Evolutionary conservation across 2,888 invertebrate species (phyloP).

Genomic region (Mesorhabditis spiculigera): DNA sequence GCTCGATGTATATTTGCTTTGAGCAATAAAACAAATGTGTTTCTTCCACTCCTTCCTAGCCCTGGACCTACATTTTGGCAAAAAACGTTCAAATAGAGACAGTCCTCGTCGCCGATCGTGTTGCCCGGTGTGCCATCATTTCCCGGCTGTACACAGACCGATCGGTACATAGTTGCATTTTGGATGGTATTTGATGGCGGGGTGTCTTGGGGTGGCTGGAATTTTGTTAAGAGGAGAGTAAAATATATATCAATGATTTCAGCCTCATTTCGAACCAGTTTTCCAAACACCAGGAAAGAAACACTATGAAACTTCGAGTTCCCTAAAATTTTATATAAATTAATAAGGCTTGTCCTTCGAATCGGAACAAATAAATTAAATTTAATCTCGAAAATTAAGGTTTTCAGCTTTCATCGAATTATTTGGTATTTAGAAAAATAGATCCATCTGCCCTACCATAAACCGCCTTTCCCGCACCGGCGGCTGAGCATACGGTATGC

Average conservation of each 20-base stretch:
- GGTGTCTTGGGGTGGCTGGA: constrained; percentile 24
- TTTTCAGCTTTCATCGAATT: constrained; percentile 8
- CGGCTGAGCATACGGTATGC: constrained; percentile 43
- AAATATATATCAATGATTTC: too few species aligned
- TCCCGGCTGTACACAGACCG: constrained; percentile 36
- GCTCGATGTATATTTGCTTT: too few species aligned
- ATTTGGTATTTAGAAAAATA: background rate
- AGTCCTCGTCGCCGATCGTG: constrained; percentile 34
- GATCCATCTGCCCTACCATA: constrained; percentile 16
- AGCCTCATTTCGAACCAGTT: too few species aligned
- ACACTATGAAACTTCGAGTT: too few species aligned
- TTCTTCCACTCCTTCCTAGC: background rate
- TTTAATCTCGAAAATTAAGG: background rate
- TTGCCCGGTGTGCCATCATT: constrained; percentile 20
- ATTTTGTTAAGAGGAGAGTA: background rate
- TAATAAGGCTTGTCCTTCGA: too few species aligned
- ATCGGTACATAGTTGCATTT: constrained; percentile 40
- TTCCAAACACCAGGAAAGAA: too few species aligned
- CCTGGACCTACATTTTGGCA: constrained; percentile 22
- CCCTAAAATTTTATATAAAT: too few species aligned
- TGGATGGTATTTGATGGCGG: constrained; percentile 21
- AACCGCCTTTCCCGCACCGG: constrained; percentile 37
- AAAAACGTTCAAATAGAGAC: constrained; percentile 45
- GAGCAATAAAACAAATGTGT: background rate
- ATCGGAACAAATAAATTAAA: constrained; percentile 8